Evolutionary conservation across 2,888 invertebrate species (phyloP).

Genomic region (Hyposoter dolosus): DNA sequence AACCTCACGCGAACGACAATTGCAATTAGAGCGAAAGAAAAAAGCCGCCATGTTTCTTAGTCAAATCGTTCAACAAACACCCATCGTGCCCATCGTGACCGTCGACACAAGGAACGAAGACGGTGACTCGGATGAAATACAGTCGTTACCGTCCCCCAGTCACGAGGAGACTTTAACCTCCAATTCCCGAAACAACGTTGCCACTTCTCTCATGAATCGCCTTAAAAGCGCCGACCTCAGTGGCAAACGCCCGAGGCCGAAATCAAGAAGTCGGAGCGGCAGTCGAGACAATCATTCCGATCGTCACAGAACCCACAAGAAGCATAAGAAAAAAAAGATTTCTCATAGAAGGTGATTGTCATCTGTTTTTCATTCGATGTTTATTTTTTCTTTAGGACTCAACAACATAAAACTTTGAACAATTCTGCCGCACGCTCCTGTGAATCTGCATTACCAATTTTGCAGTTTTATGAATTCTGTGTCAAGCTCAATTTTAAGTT

Average conservation of each 20-base stretch:
- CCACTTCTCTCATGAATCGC: slow-evolving; percentile 79
- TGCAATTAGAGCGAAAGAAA: slow-evolving; percentile 91
- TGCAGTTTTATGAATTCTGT: no score
- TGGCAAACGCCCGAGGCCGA: slow-evolving; percentile 78
- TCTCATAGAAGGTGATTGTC: slow-evolving; percentile 84
- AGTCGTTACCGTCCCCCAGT: slow-evolving; percentile 80
- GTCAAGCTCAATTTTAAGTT: no score
- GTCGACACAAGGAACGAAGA: slow-evolving; percentile 69
- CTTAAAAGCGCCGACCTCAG: slow-evolving; percentile 80
- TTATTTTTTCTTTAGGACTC: neutral
- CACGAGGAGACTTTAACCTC: slow-evolving; percentile 72
- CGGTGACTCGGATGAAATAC: slow-evolving; percentile 81
- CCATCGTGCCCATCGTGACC: slow-evolving; percentile 60
- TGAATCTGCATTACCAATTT: no score
- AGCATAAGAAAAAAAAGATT: slow-evolving; percentile 85
- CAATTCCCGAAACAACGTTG: slow-evolving; percentile 71
- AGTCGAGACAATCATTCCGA: slow-evolving; percentile 75
- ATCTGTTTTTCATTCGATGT: slow-evolving; percentile 25
- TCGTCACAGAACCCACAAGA: slow-evolving; percentile 82
- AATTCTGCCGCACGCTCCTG: neutral
- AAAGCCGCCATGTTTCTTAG: slow-evolving; percentile 93
- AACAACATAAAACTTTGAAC: neutral
- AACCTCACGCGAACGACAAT: slow-evolving; percentile 85
- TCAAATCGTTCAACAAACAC: slow-evolving; percentile 83
- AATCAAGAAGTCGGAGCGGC: slow-evolving; percentile 73